A percentile compares a stretch with the other conserved stretches of the same genome.
These are phyloP conservation scores for Pomatorhinus ruficollis DNA, from an alignment of 2,113 vertebrate species.

Conservation along the genomic window DNA sequence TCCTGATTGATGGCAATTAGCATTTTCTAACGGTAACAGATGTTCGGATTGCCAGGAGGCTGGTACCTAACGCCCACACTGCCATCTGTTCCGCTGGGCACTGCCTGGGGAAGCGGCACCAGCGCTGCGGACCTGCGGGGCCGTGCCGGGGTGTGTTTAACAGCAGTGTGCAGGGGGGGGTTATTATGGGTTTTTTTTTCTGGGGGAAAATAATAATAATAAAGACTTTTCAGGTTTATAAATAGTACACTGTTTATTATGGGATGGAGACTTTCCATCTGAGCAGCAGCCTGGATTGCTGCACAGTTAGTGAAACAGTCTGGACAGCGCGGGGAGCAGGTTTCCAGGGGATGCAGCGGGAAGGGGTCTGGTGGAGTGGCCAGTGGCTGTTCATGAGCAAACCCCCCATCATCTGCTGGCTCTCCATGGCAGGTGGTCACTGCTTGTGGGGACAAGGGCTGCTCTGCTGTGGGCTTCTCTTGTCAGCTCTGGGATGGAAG, in stretches of 20 bases:
- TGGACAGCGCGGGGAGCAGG: neutral
- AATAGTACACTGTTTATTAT: slow-evolving; percentile 65
- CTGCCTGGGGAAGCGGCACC: slow-evolving; percentile 66
- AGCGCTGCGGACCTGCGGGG: slow-evolving; percentile 45
- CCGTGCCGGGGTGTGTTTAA: slow-evolving; percentile 30
- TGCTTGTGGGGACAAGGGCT: neutral
- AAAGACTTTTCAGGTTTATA: slow-evolving; percentile 72
- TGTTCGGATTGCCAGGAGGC: slow-evolving; percentile 91
- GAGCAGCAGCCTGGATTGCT: slow-evolving; percentile 4
- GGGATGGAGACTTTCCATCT: slow-evolving; percentile 55
- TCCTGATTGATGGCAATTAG: slow-evolving; percentile 95
- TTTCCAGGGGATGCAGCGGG: neutral
- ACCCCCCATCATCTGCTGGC: fast-evolving
- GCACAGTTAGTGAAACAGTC: neutral
- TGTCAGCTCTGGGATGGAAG: neutral
- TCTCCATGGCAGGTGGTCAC: fast-evolving
- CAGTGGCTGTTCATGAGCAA: neutral
- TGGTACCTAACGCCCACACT: slow-evolving; percentile 85
- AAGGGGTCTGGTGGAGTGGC: neutral
- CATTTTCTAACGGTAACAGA: slow-evolving; percentile 93
- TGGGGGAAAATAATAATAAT: slow-evolving; percentile 66
- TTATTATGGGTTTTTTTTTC: neutral
- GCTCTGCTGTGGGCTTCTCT: neutral
- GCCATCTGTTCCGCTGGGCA: slow-evolving; percentile 87
- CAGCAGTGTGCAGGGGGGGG: neutral